Base-by-base conservation (phyloP, 1,140 invertebrate species). In the Medauroidea extradentata region DNA sequence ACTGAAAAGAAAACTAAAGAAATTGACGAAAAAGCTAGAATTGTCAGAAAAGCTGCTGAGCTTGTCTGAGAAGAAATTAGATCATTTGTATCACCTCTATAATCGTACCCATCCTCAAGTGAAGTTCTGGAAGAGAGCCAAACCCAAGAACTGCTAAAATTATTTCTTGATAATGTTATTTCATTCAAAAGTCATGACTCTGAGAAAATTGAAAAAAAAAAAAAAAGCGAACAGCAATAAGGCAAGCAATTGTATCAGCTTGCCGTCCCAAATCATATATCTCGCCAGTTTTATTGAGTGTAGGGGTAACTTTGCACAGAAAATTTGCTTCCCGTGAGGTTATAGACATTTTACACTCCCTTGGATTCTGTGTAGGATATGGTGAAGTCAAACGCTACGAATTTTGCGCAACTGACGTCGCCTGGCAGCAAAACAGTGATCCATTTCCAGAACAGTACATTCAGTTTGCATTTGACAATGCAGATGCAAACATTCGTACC, bases 401-500 rank as follows among this genome's bases (percentile, higher is more conserved):
- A 55, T 24, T 19, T 18, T 55, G 7, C 8, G 29, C 24, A 7
- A 34, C 29, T 34, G 29, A 34, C 4, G 11, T 7, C n/a, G n/a
- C n/a, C 8, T 4, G 18, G 5, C 44, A 46, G 13, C 18, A 46
- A n/a, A 46, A 46, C 18, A 19, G 24, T 46, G 44, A 5, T 5
- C 44, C 5, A 46, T 5, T 11, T 7, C 9, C 24, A 5, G 44
- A 25, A 21, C 18, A 25, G n/a, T 46, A 21, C 24, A 25, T 46
- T 46, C 44, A 46, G 13, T 46, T 46, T 46, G 44, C 24, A 21
- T 70, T 65, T 55, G 69, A 70, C 52, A 70, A 70, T 53, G 66
- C 65, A 11, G 68, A 69, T 29, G 57, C 64, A 19, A 66, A 70
- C 61, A 53, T 68, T 11, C 19, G 46, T 21, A 70, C 67, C 13